phyloP scores from a whole-genome alignment of 2,797 vertebrate genomes.

The Halcyon badia region DNA sequence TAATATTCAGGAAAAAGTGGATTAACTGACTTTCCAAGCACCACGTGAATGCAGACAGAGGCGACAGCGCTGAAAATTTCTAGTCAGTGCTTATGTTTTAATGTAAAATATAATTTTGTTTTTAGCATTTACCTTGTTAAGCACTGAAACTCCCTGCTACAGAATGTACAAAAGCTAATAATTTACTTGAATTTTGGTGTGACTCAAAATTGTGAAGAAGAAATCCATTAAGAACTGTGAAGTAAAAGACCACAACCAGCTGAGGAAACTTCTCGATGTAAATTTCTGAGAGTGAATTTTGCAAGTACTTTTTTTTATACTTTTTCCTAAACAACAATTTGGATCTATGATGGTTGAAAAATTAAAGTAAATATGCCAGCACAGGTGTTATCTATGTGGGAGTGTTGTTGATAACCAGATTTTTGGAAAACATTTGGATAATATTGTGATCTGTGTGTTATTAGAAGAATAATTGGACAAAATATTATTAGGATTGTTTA shows the following conservation, averaged over 20 bases:
- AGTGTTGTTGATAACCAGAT: background rate
- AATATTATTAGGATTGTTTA: background rate
- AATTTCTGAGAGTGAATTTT: background rate
- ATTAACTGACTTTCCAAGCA: background rate
- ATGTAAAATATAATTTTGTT: no score
- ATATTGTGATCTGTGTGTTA: background rate
- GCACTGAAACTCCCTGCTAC: background rate
- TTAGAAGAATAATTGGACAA: background rate
- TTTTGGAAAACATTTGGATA: background rate
- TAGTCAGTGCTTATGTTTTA: background rate
- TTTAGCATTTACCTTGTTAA: background rate
- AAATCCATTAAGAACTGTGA: background rate
- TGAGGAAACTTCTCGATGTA: background rate
- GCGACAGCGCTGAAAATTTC: background rate
- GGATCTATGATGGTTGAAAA: background rate
- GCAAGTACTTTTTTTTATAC: background rate
- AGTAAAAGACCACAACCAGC: background rate
- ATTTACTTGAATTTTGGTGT: background rate
- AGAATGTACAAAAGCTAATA: background rate
- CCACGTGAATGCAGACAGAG: background rate
- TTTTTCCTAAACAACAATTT: background rate
- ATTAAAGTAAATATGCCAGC: background rate
- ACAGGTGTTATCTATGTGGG: background rate
- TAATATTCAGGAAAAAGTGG: no score
- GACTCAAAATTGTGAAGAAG: background rate